These are phyloP conservation scores for Acrossocheilus wenchowensis DNA, from an alignment of 2,797 vertebrate genomes.

Conservation along the genomic window DNA sequence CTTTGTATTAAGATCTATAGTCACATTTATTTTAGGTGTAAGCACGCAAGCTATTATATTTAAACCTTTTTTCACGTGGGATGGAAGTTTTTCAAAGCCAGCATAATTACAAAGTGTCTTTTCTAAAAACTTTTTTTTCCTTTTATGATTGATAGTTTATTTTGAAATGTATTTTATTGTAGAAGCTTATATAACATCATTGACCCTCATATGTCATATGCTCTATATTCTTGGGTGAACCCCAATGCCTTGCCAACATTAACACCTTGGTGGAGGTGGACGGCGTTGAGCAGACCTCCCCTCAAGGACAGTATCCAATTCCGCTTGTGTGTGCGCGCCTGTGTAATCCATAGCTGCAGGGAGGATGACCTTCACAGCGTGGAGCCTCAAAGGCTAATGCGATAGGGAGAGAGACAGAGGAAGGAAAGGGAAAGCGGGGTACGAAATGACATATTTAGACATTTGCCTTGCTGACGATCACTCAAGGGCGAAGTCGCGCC, in stretches of 20 bases:
- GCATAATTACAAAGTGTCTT: neutral
- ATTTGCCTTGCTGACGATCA: constrained; percentile 2
- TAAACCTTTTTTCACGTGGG: neutral
- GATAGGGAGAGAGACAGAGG: constrained; percentile 24
- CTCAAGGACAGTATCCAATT: constrained; percentile 80
- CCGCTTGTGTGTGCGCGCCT: constrained; percentile 75
- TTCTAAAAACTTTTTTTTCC: neutral
- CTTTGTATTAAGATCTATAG: neutral
- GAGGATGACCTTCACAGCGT: constrained; percentile 82
- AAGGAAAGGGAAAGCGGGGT: constrained; percentile 31
- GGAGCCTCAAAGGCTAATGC: constrained; percentile 63
- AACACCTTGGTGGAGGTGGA: constrained; percentile 52
- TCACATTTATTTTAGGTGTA: neutral
- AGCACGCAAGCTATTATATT: neutral
- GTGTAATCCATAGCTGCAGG: constrained; percentile 81
- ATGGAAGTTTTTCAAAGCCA: neutral
- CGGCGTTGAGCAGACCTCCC: constrained; percentile 65
- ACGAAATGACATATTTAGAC: constrained; percentile 18
- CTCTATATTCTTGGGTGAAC: constrained; percentile 10
- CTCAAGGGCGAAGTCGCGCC: constrained; percentile 1
- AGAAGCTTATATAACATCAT: neutral
- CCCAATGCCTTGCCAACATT: constrained; percentile 19
- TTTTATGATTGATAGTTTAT: neutral
- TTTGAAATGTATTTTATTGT: neutral
- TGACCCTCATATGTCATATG: neutral